Conservation (phyloP, 2,113 vertebrate species). For the Mormoops blainvillei region DNA sequence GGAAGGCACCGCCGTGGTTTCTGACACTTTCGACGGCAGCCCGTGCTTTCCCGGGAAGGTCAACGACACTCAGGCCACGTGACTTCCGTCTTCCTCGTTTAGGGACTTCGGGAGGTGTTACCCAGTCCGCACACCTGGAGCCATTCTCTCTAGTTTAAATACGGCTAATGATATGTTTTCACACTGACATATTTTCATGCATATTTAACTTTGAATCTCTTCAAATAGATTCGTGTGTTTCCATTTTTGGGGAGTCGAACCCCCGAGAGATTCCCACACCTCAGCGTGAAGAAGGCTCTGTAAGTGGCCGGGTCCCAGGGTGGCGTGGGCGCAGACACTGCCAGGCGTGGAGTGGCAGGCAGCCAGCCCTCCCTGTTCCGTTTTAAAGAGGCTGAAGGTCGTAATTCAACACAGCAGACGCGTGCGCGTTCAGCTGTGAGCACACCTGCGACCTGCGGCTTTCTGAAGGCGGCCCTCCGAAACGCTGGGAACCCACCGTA, state of each 20-base stretch:
- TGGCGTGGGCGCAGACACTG: neutral
- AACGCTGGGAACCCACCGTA: neutral
- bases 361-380: neutral
- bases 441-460: neutral
- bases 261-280: slow-evolving; percentile 10
- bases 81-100: neutral
- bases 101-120: neutral
- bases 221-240: slow-evolving; percentile 14
- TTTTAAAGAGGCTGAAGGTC: neutral
- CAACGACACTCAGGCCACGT: neutral
- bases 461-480: neutral
- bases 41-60: neutral
- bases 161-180: slow-evolving; percentile 13
- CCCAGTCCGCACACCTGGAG: neutral
- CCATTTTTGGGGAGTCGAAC: slow-evolving; percentile 38
- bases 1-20: neutral
- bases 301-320: neutral
- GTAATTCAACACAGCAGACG: neutral
- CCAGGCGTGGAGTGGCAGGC: neutral
- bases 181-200: slow-evolving; percentile 47
- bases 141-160: neutral
- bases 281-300: neutral
- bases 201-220: slow-evolving; percentile 49
- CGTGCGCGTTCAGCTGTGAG: neutral
- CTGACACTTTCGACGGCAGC: neutral